A percentile compares a stretch with the other conserved stretches of the same genome.
Evolutionary conservation across 2,888 invertebrate genomes (phyloP).

Genomic region (Drosophila silvestris): DNA sequence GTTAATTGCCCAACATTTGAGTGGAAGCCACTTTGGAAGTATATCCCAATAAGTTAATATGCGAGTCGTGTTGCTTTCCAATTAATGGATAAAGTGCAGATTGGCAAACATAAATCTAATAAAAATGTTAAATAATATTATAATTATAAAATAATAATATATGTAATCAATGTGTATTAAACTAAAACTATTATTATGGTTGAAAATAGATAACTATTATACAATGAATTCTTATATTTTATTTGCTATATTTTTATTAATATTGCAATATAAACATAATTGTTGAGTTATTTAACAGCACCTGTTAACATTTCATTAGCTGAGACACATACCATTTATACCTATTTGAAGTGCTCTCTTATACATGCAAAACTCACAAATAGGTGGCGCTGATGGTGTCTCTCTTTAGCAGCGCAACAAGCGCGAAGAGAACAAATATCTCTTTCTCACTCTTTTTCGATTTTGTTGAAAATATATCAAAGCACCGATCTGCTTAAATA

Average conservation of each 20-base stretch:
- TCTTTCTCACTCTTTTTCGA: not conserved
- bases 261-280: not conserved
- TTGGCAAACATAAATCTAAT: not conserved
- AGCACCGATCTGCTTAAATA: not conserved
- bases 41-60: not conserved
- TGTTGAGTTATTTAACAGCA: not conserved
- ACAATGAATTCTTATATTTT: not conserved
- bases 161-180: not conserved
- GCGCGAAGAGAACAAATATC: not conserved
- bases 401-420: not conserved
- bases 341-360: slow-evolving; percentile 22
- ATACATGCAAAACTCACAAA: not conserved
- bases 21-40: not conserved
- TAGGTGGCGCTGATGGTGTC: slow-evolving; percentile 34
- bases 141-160: not conserved
- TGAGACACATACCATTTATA: slow-evolving; percentile 16
- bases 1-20: slow-evolving; percentile 25
- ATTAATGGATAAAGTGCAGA: not conserved
- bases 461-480: not conserved
- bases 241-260: not conserved
- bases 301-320: not conserved
- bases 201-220: not conserved
- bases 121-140: not conserved
- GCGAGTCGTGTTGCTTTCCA: not conserved
- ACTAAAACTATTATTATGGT: not conserved